A percentile compares a stretch with the other conserved stretches of the same genome.
phyloP scores from a whole-genome alignment of 2,888 invertebrate genomes.

The Cordilura impudica region DNA sequence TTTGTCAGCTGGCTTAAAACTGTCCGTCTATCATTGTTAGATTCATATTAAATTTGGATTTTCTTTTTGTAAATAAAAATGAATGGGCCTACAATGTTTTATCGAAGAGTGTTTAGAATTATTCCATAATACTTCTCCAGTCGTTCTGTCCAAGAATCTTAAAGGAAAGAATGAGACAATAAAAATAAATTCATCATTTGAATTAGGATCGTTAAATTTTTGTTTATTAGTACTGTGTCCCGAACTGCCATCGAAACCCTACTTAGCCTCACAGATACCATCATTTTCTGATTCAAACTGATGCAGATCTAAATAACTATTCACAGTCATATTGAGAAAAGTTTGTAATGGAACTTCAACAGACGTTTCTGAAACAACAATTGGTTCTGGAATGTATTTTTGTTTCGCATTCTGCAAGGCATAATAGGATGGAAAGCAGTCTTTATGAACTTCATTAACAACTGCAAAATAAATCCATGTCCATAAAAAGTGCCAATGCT shows the following conservation, averaged over 20 bases:
- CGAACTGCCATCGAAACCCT: too few relatives aligned
- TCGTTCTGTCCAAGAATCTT: background rate
- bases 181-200: conserved; percentile 27
- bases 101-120: conserved; percentile 33
- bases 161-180: conserved; percentile 30
- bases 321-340: conserved; percentile 3
- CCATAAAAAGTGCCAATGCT: background rate
- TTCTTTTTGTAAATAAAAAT: too few relatives aligned
- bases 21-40: background rate
- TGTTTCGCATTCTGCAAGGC: background rate
- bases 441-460: background rate
- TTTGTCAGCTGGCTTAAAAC: background rate
- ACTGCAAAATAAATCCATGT: background rate
- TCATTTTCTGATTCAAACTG: background rate
- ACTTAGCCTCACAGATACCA: conserved; percentile 10
- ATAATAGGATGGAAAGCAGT: too few relatives aligned
- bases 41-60: background rate
- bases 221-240: conserved; percentile 23
- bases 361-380: background rate
- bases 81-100: background rate
- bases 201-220: too few relatives aligned
- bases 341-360: conserved; percentile 3
- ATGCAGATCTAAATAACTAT: conserved; percentile 14
- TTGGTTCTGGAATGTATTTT: background rate
- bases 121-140: conserved; percentile 18